Evolutionary conservation across 2,797 vertebrate species (phyloP).

Genomic region (Echiichthys vipera): DNA sequence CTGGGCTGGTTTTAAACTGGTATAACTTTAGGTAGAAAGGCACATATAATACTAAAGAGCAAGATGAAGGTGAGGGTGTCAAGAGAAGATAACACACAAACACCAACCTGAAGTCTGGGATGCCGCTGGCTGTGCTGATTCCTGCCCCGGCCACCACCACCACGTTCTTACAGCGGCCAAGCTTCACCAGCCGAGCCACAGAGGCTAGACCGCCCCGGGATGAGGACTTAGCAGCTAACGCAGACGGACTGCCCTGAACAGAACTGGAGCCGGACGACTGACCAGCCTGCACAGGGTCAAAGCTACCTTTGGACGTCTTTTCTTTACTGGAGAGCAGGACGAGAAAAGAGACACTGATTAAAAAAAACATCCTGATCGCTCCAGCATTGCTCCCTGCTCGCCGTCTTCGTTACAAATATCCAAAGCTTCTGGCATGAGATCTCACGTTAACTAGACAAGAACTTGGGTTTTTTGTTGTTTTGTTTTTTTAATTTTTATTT

Average conservation of each 20-base stretch:
- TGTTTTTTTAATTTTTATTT: no score
- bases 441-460: neutral
- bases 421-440: neutral
- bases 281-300: neutral
- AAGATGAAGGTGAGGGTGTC: neutral
- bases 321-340: conserved; percentile 60
- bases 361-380: neutral
- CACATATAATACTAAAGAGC: neutral
- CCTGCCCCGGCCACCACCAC: conserved; percentile 88
- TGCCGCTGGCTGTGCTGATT: conserved; percentile 88
- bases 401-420: no score
- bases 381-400: neutral
- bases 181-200: conserved; percentile 82
- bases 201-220: conserved; percentile 71
- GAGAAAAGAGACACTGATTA: neutral
- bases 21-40: neutral
- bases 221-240: conserved; percentile 14
- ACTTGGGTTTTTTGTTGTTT: no score
- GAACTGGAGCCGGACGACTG: conserved; percentile 30
- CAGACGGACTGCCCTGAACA: conserved; percentile 2
- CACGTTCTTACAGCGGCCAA: conserved; percentile 82
- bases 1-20: neutral
- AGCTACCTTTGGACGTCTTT: conserved; percentile 34
- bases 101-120: conserved; percentile 87
- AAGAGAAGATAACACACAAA: neutral